Evolutionary conservation across 2,888 invertebrate genomes (phyloP), one percentile per base, ranked within the genome.

Genomic region (Lampropteryx suffumata): DNA sequence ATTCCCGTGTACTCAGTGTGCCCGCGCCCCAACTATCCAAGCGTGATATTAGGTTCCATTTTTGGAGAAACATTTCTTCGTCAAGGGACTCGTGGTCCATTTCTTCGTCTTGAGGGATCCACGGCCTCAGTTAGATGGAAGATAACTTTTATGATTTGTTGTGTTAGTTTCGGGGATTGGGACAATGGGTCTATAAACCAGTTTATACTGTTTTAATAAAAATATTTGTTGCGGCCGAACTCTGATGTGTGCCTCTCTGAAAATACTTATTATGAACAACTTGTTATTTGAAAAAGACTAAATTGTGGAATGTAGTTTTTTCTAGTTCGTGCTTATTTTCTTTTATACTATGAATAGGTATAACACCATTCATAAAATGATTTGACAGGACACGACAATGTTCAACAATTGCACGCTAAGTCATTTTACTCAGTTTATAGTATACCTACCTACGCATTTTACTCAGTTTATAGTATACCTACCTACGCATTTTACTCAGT

Each of bases 131-230:
- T 41, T 24, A 46, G 50, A 51, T 41, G 47, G 44, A 13, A 48
- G 48, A 53, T 48, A 39, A 44, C 53, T 49, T 53, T 48, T 53
- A 53, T 53, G 53, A 53, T 49, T 49, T 53, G 53, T 48, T 53
- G 40, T 52, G 51, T 36, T 53, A 52, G 47, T 52, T 52, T 45
- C 35, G 10, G 40, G 39, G 51, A 52, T 47, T 52, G 36, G 48
- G 28, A 41, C 53, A 44, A 49, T 44, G 41, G 34, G 14, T 24
- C 21, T 12, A 48, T 41, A 41, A 48, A 48, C 44, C 40, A 34
- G 40, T 30, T 40, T 53, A 45, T 53, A 53, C 28, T 44, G 11
- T 40, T 48, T 36, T 12, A 7, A 26, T 35, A 32, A 40, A 40
- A 12, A n/a, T 12, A 43, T 44, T 21, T 27, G 17, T 21, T 45